Evolutionary conservation across 2,888 invertebrate species (phyloP).

Genomic region (Drosophila maculinotata): DNA sequence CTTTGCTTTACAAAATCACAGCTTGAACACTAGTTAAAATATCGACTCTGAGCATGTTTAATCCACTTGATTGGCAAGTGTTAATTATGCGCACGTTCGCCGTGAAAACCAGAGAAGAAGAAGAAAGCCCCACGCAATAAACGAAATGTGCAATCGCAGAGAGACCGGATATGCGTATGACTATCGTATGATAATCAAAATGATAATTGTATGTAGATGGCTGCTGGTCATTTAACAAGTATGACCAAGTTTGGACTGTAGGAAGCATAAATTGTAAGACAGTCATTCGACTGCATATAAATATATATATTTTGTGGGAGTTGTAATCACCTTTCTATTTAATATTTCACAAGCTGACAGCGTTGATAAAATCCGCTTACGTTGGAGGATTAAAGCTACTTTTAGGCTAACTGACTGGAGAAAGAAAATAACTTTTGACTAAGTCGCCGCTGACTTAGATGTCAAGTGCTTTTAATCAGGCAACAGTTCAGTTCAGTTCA

Average conservation of each 20-base stretch:
- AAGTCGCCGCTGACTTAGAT: slow-evolving; percentile 16
- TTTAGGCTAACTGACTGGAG: not conserved
- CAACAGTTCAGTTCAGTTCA: slow-evolving; percentile 12
- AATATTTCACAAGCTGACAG: slow-evolving; percentile 9
- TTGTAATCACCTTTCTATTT: slow-evolving; percentile 1
- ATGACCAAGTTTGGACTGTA: slow-evolving; percentile 49
- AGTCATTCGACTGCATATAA: slow-evolving; percentile 18
- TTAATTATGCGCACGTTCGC: slow-evolving; percentile 41
- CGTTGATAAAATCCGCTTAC: slow-evolving; percentile 7
- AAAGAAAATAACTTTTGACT: not conserved
- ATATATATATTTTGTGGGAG: slow-evolving; percentile 34
- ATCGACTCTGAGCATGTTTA: not conserved
- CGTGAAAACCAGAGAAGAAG: slow-evolving; percentile 7
- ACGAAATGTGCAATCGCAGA: slow-evolving; percentile 8
- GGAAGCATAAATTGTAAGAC: slow-evolving; percentile 59
- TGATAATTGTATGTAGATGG: slow-evolving; percentile 51
- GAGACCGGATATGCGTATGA: slow-evolving; percentile 55
- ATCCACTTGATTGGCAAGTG: slow-evolving; percentile 18
- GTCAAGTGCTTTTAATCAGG: slow-evolving; percentile 5
- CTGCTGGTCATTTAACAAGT: slow-evolving; percentile 23
- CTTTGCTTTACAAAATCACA: not conserved
- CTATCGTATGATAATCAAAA: slow-evolving; percentile 31
- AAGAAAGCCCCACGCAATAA: slow-evolving; percentile 34
- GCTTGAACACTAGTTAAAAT: not conserved
- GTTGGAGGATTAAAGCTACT: slow-evolving; percentile 1